These are phyloP conservation scores for Pseudochirops cupreus DNA, from an alignment of 2,797 vertebrate species.

Conservation along the genomic window DNA sequence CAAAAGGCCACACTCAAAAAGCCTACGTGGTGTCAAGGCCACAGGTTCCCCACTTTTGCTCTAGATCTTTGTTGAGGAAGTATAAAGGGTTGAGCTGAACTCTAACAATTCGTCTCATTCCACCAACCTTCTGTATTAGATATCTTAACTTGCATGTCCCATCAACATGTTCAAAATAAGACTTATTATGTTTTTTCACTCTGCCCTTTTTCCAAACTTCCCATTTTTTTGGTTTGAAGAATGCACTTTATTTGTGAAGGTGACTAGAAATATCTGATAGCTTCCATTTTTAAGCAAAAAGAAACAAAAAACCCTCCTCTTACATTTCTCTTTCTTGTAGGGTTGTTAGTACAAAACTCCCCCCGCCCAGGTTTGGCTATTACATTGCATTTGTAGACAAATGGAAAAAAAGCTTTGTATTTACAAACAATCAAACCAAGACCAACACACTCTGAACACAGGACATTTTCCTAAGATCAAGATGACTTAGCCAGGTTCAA, in stretches of 20 bases:
- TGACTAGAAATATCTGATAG: conserved; percentile 80
- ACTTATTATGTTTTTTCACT: background rate
- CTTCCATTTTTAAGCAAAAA: conserved; percentile 83
- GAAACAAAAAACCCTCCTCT: background rate
- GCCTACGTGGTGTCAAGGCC: too few species aligned
- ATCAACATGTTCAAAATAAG: background rate
- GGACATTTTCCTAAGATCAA: conserved; percentile 71
- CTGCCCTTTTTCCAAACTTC: background rate
- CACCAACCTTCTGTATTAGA: background rate
- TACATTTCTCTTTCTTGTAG: conserved; percentile 70
- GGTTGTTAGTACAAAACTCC: conserved; percentile 71
- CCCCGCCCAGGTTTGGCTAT: conserved; percentile 70
- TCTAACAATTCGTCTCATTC: background rate
- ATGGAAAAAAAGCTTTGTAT: conserved; percentile 66
- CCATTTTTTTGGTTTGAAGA: conserved; percentile 76
- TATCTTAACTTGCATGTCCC: background rate
- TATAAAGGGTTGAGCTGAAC: background rate
- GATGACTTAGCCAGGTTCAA: conserved; percentile 66
- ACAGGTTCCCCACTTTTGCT: too few species aligned
- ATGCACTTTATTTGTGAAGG: conserved; percentile 85
- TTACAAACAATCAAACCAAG: conserved; percentile 48
- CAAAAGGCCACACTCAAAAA: too few species aligned
- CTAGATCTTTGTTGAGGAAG: background rate
- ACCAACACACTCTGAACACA: conserved; percentile 73
- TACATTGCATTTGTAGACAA: conserved; percentile 73